A percentile compares a stretch with the other conserved stretches of the same genome.
These are phyloP conservation scores for Neolamprologus longior DNA, from an alignment of 2,113 vertebrate genomes.

Conservation along the genomic window DNA sequence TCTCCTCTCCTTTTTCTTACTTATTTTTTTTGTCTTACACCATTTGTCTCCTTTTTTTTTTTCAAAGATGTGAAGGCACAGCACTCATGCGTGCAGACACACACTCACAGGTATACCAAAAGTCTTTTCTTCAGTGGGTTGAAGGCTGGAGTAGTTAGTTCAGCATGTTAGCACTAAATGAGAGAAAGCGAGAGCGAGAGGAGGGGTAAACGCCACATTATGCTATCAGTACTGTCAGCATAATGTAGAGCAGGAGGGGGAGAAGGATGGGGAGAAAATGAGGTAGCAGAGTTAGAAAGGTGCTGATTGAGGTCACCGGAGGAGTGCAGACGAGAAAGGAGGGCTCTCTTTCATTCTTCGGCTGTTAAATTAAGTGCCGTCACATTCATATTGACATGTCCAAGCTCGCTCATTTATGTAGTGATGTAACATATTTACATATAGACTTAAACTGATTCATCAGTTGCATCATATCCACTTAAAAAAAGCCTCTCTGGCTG, in stretches of 20 bases:
- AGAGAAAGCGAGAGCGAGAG: neutral
- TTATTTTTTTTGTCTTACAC: neutral
- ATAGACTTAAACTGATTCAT: neutral
- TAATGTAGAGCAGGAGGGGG: neutral
- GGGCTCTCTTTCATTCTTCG: neutral
- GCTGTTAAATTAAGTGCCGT: neutral
- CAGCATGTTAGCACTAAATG: constrained; percentile 12
- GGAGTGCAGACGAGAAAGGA: neutral
- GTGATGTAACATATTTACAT: neutral
- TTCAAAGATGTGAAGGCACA: neutral
- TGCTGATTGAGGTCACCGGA: constrained; percentile 38
- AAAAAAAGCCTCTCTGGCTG: neutral
- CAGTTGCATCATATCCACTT: neutral
- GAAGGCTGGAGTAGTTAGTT: neutral
- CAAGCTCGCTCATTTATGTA: neutral
- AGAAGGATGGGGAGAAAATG: neutral
- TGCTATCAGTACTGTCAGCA: constrained; percentile 2
- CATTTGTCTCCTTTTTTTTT: neutral
- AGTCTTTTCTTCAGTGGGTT: neutral
- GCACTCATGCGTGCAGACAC: neutral
- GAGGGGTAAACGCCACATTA: neutral
- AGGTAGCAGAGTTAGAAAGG: constrained; percentile 1
- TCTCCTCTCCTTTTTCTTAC: neutral
- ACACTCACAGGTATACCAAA: neutral
- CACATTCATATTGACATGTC: neutral